These are phyloP conservation scores for Pyrrhia umbra DNA, from an alignment of 2,888 invertebrate species.

Conservation along the genomic window DNA sequence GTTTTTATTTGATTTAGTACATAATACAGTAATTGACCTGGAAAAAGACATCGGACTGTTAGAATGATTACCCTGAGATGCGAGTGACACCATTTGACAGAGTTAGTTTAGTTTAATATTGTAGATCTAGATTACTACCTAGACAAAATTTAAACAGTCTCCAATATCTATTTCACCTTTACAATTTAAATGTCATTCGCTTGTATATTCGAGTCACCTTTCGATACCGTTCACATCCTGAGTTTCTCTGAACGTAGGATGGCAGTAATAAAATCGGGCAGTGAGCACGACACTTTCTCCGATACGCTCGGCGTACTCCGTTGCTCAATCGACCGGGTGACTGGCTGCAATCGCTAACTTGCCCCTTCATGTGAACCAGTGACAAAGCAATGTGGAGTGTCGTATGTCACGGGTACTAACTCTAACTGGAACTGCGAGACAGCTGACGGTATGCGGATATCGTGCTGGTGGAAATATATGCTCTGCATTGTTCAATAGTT, in stretches of 20 bases:
- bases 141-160: constrained; percentile 32
- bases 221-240: constrained; percentile 62
- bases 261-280: constrained; percentile 62
- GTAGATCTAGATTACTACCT: neutral
- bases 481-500: constrained; percentile 1
- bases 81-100: too few relatives aligned
- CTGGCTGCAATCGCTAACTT: constrained; percentile 50
- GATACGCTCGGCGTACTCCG: constrained; percentile 54
- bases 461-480: constrained; percentile 1
- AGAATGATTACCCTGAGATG: too few relatives aligned
- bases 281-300: constrained; percentile 62
- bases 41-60: too few relatives aligned
- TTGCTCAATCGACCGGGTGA: constrained; percentile 65
- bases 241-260: constrained; percentile 66
- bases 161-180: constrained; percentile 40
- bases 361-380: constrained; percentile 47
- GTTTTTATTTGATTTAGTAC: too few relatives aligned
- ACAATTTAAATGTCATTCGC: constrained; percentile 48
- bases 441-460: constrained; percentile 15
- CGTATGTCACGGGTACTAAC: constrained; percentile 9
- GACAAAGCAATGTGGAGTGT: constrained; percentile 41
- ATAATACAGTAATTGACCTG: too few relatives aligned
- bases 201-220: constrained; percentile 59
- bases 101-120: neutral
- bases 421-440: neutral